A percentile compares a stretch with the other conserved stretches of the same genome.
Conservation (phyloP, 2,113 vertebrate genomes). For the Saguinus midas region DNA sequence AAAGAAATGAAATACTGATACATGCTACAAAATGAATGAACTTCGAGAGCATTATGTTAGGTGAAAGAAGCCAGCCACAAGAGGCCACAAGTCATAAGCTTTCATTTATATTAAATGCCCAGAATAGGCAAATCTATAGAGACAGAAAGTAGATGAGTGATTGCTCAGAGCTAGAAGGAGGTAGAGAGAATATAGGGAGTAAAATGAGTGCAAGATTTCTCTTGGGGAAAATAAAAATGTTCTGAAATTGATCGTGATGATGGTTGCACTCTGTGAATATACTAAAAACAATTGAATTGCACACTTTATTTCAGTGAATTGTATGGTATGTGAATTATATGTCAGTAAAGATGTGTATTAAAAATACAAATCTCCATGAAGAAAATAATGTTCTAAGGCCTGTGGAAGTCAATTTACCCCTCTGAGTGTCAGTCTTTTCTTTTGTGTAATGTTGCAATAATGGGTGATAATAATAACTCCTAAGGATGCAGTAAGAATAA, state of each 20-base stretch:
- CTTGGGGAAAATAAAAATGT: background rate
- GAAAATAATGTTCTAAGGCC: background rate
- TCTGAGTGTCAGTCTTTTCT: background rate
- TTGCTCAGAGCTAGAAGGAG: background rate
- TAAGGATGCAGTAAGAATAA: background rate
- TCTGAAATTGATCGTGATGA: background rate
- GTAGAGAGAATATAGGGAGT: background rate
- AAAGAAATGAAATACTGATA: background rate
- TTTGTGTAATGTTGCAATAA: background rate
- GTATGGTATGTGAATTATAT: background rate
- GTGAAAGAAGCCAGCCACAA: constrained; percentile 5
- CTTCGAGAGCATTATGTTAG: background rate
- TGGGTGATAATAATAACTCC: background rate
- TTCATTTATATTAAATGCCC: background rate
- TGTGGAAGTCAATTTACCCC: background rate
- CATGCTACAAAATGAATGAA: background rate
- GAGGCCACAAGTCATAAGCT: background rate
- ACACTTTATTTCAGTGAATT: background rate
- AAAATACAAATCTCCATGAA: background rate
- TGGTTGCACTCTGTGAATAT: background rate
- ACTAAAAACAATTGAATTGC: background rate
- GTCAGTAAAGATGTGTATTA: background rate
- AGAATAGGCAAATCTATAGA: background rate
- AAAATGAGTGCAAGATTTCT: background rate
- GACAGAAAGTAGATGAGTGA: background rate